Percentiles rank a stretch among this genome's conserved stretches.
These are phyloP conservation scores for Oryzaephilus surinamensis DNA, from an alignment of 1,140 invertebrate species.

Conservation along the genomic window DNA sequence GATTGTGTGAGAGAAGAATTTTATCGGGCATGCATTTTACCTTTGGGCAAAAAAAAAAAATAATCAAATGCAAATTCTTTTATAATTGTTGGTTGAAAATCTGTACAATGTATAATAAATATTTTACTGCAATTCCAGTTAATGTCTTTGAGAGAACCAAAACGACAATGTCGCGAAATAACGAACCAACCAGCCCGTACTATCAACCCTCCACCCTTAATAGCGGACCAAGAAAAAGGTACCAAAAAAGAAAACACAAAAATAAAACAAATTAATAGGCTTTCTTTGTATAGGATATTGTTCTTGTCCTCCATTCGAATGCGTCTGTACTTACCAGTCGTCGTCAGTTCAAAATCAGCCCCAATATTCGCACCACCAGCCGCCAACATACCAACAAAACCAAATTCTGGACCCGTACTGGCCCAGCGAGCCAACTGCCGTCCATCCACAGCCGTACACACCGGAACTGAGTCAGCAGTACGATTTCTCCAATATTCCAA, in stretches of 20 bases:
- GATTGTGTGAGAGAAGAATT: no score
- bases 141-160: constrained; percentile 44
- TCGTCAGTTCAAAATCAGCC: constrained; percentile 21
- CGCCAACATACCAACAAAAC: constrained; percentile 24
- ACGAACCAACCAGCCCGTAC: constrained; percentile 26
- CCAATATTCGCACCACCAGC: constrained; percentile 22
- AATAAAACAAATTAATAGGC: constrained; percentile 6
- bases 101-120: no score
- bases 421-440: constrained; percentile 27
- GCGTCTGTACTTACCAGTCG: constrained; percentile 41
- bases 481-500: constrained; percentile 44
- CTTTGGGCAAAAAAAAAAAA: no score
- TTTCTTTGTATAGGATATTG: constrained; percentile 43
- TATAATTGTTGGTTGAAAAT: no score
- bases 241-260: constrained; percentile 9
- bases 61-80: no score
- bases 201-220: constrained; percentile 42
- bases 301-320: constrained; percentile 55
- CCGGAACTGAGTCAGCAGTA: constrained; percentile 25
- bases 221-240: constrained; percentile 46
- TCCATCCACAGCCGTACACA: constrained; percentile 23
- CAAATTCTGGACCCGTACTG: constrained; percentile 27
- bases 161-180: constrained; percentile 35
- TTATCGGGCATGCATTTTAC: no score
- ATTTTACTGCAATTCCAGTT: no score